These are phyloP conservation scores for Phyllotis vaccarum DNA, from an alignment of 2,797 vertebrate species.

Conservation along the genomic window DNA sequence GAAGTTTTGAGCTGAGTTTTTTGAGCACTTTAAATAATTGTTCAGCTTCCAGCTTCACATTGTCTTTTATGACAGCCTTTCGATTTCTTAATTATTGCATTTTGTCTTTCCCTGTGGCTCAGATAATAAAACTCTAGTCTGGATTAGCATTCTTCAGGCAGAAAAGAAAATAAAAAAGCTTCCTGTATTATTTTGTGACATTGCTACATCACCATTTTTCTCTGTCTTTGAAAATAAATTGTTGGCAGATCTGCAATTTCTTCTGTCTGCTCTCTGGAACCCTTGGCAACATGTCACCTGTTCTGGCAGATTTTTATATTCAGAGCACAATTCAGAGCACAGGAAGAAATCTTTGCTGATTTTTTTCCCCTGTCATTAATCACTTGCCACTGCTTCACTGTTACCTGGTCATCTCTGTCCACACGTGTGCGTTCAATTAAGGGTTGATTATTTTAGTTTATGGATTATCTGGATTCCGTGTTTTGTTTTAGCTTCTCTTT, in stretches of 20 bases:
- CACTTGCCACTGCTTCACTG: slow-evolving; percentile 65
- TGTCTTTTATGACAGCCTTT: slow-evolving; percentile 78
- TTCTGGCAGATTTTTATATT: slow-evolving; percentile 76
- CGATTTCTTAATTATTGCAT: slow-evolving; percentile 81
- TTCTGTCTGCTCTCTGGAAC: slow-evolving; percentile 73
- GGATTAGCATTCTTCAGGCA: slow-evolving; percentile 69
- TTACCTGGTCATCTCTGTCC: neutral
- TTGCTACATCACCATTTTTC: slow-evolving; percentile 72
- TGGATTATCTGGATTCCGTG: slow-evolving; percentile 49
- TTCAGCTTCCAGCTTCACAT: slow-evolving; percentile 65
- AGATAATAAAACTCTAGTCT: slow-evolving; percentile 74
- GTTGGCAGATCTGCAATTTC: slow-evolving; percentile 72
- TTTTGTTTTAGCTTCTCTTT: neutral
- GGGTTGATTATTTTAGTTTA: slow-evolving; percentile 62
- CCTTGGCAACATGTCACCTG: slow-evolving; percentile 72
- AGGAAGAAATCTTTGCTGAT: slow-evolving; percentile 72
- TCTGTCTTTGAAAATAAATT: slow-evolving; percentile 80
- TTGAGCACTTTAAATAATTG: slow-evolving; percentile 69
- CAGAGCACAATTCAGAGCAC: slow-evolving; percentile 72
- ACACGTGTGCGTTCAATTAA: slow-evolving; percentile 72
- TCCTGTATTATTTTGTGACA: slow-evolving; percentile 63
- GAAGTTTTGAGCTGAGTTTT: slow-evolving; percentile 44
- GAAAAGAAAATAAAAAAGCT: slow-evolving; percentile 58
- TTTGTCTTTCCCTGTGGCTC: slow-evolving; percentile 76
- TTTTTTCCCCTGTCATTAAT: slow-evolving; percentile 75